These are phyloP conservation scores for Punctoribates punctum DNA, from an alignment of 2,888 invertebrate genomes.

Conservation along the genomic window DNA sequence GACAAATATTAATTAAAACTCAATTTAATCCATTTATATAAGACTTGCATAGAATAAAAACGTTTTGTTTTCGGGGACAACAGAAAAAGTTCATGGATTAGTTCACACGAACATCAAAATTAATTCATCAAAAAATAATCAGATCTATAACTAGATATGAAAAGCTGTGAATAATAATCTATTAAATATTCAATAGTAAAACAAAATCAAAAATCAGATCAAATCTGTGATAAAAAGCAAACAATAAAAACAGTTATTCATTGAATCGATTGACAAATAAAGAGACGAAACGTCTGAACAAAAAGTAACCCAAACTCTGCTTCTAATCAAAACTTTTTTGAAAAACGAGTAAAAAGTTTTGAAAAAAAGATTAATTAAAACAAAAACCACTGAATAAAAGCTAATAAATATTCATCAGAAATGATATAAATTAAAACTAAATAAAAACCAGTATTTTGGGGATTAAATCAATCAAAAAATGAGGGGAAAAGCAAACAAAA, in stretches of 20 bases:
- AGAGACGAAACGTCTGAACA: no score
- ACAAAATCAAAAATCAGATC: no score
- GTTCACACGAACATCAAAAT: conserved; percentile 2
- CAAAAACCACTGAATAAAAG: no score
- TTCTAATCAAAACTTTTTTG: no score
- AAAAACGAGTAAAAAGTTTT: no score
- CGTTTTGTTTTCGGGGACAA: neutral
- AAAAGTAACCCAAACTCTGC: no score
- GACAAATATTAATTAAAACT: neutral
- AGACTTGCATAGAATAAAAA: neutral
- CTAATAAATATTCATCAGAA: neutral
- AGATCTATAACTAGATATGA: neutral
- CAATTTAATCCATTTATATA: neutral
- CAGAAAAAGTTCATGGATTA: neutral
- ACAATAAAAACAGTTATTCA: no score
- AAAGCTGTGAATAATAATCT: neutral
- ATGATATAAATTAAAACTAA: neutral
- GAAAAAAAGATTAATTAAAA: no score
- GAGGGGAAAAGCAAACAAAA: neutral
- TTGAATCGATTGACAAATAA: no score
- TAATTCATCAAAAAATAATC: neutral
- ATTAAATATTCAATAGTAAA: no score
- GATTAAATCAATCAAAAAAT: neutral
- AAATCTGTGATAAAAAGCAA: no score
- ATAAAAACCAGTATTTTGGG: neutral